phyloP scores from a whole-genome alignment of 2,888 invertebrate genomes.

The Eugnorisma glareosa region DNA sequence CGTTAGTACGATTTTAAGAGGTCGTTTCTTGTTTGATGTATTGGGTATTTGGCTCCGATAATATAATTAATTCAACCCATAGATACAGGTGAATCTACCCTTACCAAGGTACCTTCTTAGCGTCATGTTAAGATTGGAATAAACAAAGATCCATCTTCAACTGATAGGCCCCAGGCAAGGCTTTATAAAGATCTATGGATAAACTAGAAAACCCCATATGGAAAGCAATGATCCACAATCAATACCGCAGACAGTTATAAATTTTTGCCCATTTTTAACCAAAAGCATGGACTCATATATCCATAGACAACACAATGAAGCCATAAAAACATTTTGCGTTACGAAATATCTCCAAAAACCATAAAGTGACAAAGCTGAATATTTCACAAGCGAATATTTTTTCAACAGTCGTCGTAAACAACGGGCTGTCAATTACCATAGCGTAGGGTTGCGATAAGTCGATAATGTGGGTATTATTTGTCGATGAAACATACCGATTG shows the following conservation, averaged over 20 bases:
- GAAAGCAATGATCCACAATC: neutral
- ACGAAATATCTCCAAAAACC: conserved; percentile 52
- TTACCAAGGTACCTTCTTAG: neutral
- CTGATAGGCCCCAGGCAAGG: neutral
- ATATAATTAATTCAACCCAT: neutral
- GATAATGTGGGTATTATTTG: conserved; percentile 41
- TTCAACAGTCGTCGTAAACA: conserved; percentile 73
- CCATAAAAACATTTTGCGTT: conserved; percentile 37
- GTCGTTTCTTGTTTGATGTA: neutral
- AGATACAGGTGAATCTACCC: neutral
- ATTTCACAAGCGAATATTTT: conserved; percentile 65
- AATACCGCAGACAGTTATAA: neutral
- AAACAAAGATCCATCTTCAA: neutral
- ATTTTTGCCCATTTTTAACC: neutral
- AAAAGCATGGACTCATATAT: conserved; percentile 5
- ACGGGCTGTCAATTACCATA: conserved; percentile 77
- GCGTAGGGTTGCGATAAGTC: conserved; percentile 51
- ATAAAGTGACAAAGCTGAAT: conserved; percentile 58
- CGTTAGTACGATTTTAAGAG: neutral
- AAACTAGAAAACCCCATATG: neutral
- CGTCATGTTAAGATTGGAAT: neutral
- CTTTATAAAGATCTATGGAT: neutral
- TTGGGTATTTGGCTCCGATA: neutral
- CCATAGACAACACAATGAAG: conserved; percentile 35
- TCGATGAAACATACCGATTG: conserved; percentile 60